These are phyloP conservation scores for Caenorhabditis plicata DNA, from an alignment of 2,888 invertebrate species.

Conservation along the genomic window DNA sequence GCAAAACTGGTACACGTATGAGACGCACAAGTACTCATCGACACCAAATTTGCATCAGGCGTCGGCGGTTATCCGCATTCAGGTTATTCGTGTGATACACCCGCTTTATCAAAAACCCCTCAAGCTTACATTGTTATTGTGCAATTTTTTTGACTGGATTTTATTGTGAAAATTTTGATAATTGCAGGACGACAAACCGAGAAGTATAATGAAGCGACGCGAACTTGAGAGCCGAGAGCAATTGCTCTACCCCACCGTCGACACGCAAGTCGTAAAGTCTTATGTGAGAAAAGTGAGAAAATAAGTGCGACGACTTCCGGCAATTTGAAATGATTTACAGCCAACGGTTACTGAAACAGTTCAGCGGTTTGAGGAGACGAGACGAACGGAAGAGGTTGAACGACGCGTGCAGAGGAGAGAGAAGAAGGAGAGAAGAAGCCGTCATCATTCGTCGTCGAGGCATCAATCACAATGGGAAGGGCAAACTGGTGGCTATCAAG, in stretches of 20 bases:
- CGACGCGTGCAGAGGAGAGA: constrained; percentile 59
- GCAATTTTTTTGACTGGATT: too few species aligned
- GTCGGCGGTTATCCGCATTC: constrained; percentile 35
- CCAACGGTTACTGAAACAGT: constrained; percentile 65
- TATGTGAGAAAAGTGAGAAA: constrained; percentile 21
- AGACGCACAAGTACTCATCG: constrained; percentile 25
- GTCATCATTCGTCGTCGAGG: constrained; percentile 45
- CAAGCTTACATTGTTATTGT: constrained; percentile 8
- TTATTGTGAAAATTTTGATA: too few species aligned
- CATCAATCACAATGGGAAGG: constrained; percentile 40
- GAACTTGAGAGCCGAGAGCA: constrained; percentile 55
- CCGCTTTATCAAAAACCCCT: constrained; percentile 1
- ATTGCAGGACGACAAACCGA: constrained; percentile 57
- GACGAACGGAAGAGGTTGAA: constrained; percentile 66
- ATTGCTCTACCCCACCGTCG: constrained; percentile 47
- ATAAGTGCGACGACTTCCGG: constrained; percentile 1
- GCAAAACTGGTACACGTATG: too few species aligned
- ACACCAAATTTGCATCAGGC: constrained; percentile 33
- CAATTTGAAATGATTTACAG: constrained; percentile 10
- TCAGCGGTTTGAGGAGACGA: constrained; percentile 63
- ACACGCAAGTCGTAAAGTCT: constrained; percentile 40
- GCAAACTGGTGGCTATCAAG: constrained; percentile 35
- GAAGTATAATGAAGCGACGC: constrained; percentile 59
- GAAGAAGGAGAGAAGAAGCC: constrained; percentile 44
- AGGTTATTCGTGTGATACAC: constrained; percentile 19